These are phyloP conservation scores for Notocelia uddmanniana DNA, from an alignment of 2,888 invertebrate genomes.

Conservation along the genomic window DNA sequence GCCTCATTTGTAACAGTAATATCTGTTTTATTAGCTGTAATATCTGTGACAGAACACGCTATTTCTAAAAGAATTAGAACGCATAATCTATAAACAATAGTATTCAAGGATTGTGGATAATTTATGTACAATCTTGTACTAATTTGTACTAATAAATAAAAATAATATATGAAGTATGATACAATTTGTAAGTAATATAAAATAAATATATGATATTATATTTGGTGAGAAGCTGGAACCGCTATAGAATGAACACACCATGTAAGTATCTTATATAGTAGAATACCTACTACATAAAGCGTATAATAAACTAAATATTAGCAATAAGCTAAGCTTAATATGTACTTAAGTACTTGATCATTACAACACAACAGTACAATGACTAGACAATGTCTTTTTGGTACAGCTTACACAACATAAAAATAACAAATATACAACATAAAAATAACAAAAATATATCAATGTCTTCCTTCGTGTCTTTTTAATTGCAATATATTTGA, in stretches of 20 bases:
- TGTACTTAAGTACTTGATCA: conserved; percentile 13
- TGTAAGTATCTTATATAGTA: not conserved
- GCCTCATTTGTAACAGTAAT: not conserved
- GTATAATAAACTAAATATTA: not conserved
- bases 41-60: not conserved
- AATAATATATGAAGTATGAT: not conserved
- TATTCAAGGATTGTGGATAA: not conserved
- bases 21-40: no score
- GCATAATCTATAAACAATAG: not conserved
- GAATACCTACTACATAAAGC: not conserved
- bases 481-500: conserved; percentile 11
- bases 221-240: not conserved
- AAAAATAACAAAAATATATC: conserved; percentile 13
- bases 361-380: conserved; percentile 24
- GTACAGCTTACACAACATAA: conserved; percentile 26
- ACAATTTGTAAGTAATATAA: not conserved
- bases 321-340: not conserved
- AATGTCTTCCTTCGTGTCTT: conserved; percentile 32
- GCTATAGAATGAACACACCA: not conserved
- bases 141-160: conserved; percentile 5
- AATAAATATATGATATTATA: not conserved
- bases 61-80: not conserved
- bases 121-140: conserved; percentile 3
- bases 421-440: conserved; percentile 12
- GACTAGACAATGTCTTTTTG: conserved; percentile 39